Conservation (phyloP, 2,888 invertebrate genomes). For the Petrolisthes manimaculis region DNA sequence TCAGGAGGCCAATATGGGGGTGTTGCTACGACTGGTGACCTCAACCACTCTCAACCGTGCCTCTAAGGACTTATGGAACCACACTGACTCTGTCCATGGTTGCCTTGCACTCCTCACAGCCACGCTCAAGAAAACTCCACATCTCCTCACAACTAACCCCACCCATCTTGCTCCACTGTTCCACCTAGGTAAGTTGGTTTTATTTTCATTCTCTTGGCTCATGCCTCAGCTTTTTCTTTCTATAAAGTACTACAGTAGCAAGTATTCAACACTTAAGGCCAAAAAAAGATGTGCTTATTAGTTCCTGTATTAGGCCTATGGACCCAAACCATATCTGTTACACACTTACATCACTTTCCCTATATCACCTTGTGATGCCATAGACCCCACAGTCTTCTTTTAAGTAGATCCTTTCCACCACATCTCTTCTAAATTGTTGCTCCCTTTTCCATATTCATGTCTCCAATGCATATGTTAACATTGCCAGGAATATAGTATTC, state of each 20-base stretch:
- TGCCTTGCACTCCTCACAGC: conserved; percentile 76
- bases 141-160: conserved; percentile 38
- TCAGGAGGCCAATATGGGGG: conserved; percentile 70
- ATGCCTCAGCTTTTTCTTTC: too few relatives aligned
- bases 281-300: background rate
- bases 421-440: too few relatives aligned
- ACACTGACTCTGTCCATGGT: conserved; percentile 80
- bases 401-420: too few relatives aligned
- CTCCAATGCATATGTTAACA: too few relatives aligned
- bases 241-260: too few relatives aligned
- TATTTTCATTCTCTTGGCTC: background rate
- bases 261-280: background rate
- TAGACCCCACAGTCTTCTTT: too few relatives aligned
- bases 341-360: too few relatives aligned
- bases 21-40: conserved; percentile 68
- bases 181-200: conserved; percentile 28
- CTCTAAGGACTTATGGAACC: conserved; percentile 73
- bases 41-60: conserved; percentile 63
- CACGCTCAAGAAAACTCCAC: conserved; percentile 50
- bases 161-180: conserved; percentile 47
- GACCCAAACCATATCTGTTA: too few relatives aligned
- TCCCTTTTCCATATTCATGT: too few relatives aligned
- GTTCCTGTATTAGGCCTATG: too few relatives aligned
- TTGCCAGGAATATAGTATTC: too few relatives aligned
- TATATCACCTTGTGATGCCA: too few relatives aligned